Evolutionary conservation across 2,797 vertebrate genomes (phyloP), one percentile per base, ranked within the genome.

Genomic region (Rhyacichthys aspro): DNA sequence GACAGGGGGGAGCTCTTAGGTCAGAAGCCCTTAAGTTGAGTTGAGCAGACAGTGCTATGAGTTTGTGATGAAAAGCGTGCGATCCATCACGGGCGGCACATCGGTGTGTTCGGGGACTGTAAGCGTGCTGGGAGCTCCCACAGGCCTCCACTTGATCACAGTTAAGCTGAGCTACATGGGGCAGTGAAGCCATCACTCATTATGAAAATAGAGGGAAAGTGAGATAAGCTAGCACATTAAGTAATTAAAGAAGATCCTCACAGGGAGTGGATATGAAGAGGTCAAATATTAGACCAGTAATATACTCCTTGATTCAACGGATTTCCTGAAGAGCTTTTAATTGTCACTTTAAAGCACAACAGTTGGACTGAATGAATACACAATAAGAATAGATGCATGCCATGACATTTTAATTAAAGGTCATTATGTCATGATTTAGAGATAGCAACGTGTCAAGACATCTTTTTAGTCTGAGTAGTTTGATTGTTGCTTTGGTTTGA

Each of bases 41-140:
- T 91, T 83, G 83, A 91, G 86, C 92, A 89, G 92, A 92, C 80
- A 49, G 81, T 94, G 86, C 91, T 94, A 92, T 93, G 88, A 90
- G 91, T 89, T 92, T 94, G 84, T 94, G 96, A 96, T 96, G 93
- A 93, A 94, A 96, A 94, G 92, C 91, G 91, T 90, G 94, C 93
- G 93, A 95, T 94, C 94, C 94, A 93, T 97, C 94, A 95, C 91
- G 86, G 77, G 50, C 41, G 44, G 79, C 76, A 70, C 53, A 55
- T 74, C 86, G 55, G 36, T 76, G 64, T 79, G 74, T 67, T 92
- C 76, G 66, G 74, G 90, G 90, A 92, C 89, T 88, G 67, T 57
- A 90, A 91, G 87, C 92, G 86, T 90, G 88, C 90, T 84, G 90
- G 89, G 90, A 93, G 87, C 90, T 93, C 93, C 93, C 93, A 91